These are phyloP conservation scores for human (Homo sapiens) DNA, from an alignment of 2,113 vertebrate species.

Conservation along the genomic window GRCh38 chr4:19222001-19222500, in stretches of 20 bases:
- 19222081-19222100: background rate
- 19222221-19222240: background rate
- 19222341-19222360: background rate
- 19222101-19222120: background rate
- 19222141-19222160: background rate
- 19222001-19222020: no score
- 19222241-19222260: background rate
- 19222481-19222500: background rate
- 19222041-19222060: no score
- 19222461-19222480: background rate
- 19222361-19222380: background rate
- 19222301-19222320: constrained; percentile 5
- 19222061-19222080: background rate
- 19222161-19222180: background rate
- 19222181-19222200: background rate
- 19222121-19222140: background rate
- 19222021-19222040: no score
- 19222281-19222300: background rate
- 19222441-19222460: background rate
- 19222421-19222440: background rate
- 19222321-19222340: background rate
- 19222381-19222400: background rate
- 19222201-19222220: background rate
- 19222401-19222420: background rate
- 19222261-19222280: background rate